Evolutionary conservation across 2,888 invertebrate species (phyloP).

Genomic region (Patella pellucida): DNA sequence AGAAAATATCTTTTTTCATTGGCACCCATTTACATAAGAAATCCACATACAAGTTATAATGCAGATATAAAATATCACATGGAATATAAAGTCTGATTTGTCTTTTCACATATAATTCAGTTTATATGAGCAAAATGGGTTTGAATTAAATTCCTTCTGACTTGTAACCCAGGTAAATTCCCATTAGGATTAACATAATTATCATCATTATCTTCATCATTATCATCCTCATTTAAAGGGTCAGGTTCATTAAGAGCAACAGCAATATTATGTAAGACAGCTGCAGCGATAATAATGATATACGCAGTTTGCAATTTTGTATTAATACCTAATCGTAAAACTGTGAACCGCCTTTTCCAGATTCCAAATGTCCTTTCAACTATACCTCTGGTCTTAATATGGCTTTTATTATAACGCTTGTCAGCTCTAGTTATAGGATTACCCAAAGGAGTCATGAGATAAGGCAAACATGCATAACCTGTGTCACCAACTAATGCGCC

Average conservation of each 20-base stretch:
- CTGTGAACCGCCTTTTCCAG: neutral
- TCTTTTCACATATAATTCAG: neutral
- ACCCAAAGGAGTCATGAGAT: neutral
- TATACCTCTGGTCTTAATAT: neutral
- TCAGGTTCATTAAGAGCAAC: neutral
- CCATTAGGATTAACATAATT: neutral
- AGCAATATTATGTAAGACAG: neutral
- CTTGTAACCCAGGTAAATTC: neutral
- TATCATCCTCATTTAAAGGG: neutral
- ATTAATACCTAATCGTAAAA: neutral
- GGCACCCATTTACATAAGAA: too few species aligned
- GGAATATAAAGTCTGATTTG: too few species aligned
- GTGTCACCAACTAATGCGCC: neutral
- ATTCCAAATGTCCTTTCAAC: neutral
- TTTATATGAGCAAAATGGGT: neutral
- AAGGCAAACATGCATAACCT: neutral
- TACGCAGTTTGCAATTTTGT: neutral
- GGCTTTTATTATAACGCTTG: neutral
- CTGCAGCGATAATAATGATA: neutral
- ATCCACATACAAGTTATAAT: too few species aligned
- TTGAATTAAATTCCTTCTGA: neutral
- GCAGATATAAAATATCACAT: too few species aligned
- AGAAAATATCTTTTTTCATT: too few species aligned
- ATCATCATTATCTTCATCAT: neutral
- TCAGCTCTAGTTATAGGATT: neutral